A percentile compares a stretch with the other conserved stretches of the same genome.
These are phyloP conservation scores for Sminthopsis crassicaudata DNA, from an alignment of 2,113 vertebrate genomes.

Conservation along the genomic window DNA sequence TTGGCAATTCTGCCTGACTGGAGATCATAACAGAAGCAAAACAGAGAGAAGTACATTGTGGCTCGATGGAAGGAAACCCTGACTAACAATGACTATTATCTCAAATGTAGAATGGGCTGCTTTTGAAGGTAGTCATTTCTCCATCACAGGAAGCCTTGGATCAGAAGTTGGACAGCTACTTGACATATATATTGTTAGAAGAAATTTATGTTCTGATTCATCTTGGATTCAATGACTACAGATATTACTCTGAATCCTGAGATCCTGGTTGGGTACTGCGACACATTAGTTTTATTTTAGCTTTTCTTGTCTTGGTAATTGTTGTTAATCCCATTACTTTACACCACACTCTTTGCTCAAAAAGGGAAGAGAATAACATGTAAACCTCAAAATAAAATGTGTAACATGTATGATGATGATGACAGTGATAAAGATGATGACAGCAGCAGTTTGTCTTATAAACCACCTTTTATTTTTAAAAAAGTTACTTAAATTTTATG, in stretches of 20 bases:
- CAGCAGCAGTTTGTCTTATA: background rate
- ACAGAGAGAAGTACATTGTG: background rate
- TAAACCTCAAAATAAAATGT: background rate
- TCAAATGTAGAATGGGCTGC: background rate
- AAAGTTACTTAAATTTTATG: constrained; percentile 45
- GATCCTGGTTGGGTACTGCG: background rate
- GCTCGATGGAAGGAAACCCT: background rate
- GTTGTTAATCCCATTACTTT: constrained; percentile 19
- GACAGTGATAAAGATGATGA: background rate
- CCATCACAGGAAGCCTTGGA: background rate
- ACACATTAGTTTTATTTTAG: constrained; percentile 16
- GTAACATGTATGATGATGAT: background rate
- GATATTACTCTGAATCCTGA: background rate
- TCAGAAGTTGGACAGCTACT: background rate
- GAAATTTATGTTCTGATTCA: background rate
- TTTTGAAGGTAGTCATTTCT: background rate
- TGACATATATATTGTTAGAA: background rate
- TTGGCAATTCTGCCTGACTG: background rate
- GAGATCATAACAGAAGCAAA: background rate
- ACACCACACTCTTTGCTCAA: constrained; percentile 22
- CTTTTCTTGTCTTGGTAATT: constrained; percentile 1
- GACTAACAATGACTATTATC: background rate
- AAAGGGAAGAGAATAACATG: background rate
- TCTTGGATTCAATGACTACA: background rate
- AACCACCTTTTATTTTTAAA: constrained; percentile 16